Base-by-base conservation (phyloP, 2,797 vertebrate genomes). In the Enteromius afrohamiltoni region DNA sequence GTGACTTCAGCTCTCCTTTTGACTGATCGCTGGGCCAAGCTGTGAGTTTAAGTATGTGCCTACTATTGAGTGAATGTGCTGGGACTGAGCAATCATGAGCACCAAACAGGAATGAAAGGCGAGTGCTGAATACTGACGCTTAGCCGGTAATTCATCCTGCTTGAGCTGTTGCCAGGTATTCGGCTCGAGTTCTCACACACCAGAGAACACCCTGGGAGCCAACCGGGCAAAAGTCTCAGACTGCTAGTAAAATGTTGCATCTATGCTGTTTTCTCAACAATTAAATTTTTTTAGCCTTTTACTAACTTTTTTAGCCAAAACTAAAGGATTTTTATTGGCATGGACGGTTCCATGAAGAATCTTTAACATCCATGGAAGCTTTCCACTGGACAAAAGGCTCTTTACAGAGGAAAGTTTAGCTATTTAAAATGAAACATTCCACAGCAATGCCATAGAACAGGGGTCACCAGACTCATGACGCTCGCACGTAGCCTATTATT, bases 131-230 rank as follows among this genome's bases (percentile, higher is more conserved):
- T 71, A 77, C 85, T 86, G 77, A 79, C 83, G 86, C 86, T 90
- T 69, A 87, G 77, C 75, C 86, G 62, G 88, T 91, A 90, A 92
- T 92, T 93, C 88, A 91, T 91, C 77, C 87, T 79, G 84, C 71
- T 81, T 92, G 91, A 93, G 89, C 83, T 65, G 86, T 73, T 92
- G 90, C 89, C 89, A 91, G 86, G 76, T 89, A 79, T 85, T 77
- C 77, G 85, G 88, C 79, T 82, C 53, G 62, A 82, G 82, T 87
- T 89, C 86, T 79, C 71, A 34, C 86, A 86, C 84, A 87, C 83
- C 74, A 80, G 75, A 79, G 69, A 77, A 88, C 77, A 67, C 26
- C 71, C 69, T 81, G 79, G 81, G 83, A 85, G 64, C 78, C 64
- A 55, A 84, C 60, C 65, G 82, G 87, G 69, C 87, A 84, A 86